These are phyloP conservation scores for Falco punctatus DNA, from an alignment of 2,113 vertebrate species.

Conservation along the genomic window DNA sequence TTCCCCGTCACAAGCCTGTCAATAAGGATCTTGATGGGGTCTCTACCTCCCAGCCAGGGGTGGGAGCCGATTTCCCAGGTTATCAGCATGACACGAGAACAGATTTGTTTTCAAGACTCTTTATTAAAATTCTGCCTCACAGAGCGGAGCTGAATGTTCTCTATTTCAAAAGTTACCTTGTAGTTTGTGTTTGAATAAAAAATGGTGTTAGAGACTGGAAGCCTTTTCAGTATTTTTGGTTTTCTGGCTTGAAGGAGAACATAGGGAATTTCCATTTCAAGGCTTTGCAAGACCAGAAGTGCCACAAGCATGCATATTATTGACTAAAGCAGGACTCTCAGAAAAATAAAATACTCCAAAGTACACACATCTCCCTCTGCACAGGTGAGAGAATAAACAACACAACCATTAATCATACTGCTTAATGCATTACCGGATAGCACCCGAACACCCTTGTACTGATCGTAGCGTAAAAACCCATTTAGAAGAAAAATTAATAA, in stretches of 20 bases:
- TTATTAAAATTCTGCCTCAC: not conserved
- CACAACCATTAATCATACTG: not conserved
- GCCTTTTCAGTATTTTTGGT: not conserved
- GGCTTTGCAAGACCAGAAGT: not conserved
- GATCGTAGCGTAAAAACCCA: not conserved
- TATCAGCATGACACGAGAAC: not conserved
- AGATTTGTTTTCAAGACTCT: not conserved
- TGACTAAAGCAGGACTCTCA: not conserved
- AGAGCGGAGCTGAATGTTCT: not conserved
- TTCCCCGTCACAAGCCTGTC: not conserved
- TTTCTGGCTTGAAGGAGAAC: not conserved
- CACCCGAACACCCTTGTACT: not conserved
- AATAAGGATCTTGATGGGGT: not conserved
- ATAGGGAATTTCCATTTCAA: constrained; percentile 3
- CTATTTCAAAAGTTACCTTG: not conserved
- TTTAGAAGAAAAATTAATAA: not conserved
- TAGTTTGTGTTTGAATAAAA: not conserved
- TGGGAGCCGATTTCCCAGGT: not conserved
- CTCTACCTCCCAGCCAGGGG: not conserved
- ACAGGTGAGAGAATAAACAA: not conserved
- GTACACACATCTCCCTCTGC: not conserved
- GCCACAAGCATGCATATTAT: not conserved
- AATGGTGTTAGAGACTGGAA: not conserved
- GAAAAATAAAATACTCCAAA: not conserved
- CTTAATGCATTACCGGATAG: not conserved